These are phyloP conservation scores for Onychorhynchus coronatus DNA, from an alignment of 2,113 vertebrate species.

Conservation along the genomic window DNA sequence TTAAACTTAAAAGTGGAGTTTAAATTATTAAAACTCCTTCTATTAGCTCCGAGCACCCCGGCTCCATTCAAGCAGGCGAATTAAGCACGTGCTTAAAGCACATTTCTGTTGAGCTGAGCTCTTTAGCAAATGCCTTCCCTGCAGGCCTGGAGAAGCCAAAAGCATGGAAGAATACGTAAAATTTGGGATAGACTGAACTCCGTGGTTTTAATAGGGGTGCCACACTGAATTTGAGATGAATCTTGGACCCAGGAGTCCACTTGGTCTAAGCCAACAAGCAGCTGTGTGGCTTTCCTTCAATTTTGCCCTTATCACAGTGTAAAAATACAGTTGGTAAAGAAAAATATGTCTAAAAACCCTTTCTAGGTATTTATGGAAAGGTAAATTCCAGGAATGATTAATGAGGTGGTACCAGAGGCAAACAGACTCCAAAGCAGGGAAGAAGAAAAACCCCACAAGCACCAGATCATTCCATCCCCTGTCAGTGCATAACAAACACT, in stretches of 20 bases:
- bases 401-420: background rate
- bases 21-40: slow-evolving; percentile 40
- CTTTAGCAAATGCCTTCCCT: slow-evolving; percentile 20
- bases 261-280: background rate
- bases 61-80: slow-evolving; percentile 28
- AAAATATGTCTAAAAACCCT: background rate
- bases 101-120: slow-evolving; percentile 25
- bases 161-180: background rate
- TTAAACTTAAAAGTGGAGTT: slow-evolving; percentile 27
- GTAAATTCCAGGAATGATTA: slow-evolving; percentile 22
- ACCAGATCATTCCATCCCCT: slow-evolving; percentile 9
- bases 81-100: slow-evolving; percentile 41
- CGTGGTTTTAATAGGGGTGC: background rate
- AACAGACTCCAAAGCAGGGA: background rate
- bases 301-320: background rate
- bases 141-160: background rate
- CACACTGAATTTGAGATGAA: background rate
- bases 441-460: background rate
- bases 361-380: slow-evolving; percentile 13
- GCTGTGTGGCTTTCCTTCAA: background rate
- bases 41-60: background rate
- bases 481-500: background rate
- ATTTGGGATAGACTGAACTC: background rate
- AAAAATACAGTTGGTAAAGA: background rate
- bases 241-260: background rate